A percentile compares a stretch with the other conserved stretches of the same genome.
Evolutionary conservation across 2,113 vertebrate species (phyloP).

Genomic region (Phaethornis superciliosus): DNA sequence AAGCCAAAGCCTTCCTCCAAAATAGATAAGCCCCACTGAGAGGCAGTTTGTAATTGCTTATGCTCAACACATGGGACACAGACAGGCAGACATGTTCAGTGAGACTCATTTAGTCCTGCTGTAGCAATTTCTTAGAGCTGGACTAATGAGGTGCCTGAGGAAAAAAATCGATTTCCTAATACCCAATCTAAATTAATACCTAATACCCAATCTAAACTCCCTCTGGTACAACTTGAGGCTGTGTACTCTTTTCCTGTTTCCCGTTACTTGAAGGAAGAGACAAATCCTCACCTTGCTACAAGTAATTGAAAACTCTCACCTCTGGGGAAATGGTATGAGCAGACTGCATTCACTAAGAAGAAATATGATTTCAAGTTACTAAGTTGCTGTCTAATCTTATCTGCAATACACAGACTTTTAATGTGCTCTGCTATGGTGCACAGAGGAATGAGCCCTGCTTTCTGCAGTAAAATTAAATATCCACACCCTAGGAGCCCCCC

Average conservation of each 20-base stretch:
- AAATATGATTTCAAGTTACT: background rate
- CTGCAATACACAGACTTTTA: background rate
- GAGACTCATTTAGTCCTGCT: background rate
- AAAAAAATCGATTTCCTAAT: background rate
- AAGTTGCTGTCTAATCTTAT: background rate
- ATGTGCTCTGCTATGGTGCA: background rate
- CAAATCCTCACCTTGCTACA: too few relatives aligned
- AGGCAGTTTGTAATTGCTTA: background rate
- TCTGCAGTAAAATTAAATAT: background rate
- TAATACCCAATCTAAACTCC: too few relatives aligned
- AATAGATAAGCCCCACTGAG: background rate
- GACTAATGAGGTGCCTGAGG: background rate
- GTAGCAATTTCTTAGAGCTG: background rate
- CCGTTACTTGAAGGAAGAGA: too few relatives aligned
- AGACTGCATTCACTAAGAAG: background rate
- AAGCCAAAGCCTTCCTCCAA: background rate
- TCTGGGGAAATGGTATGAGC: background rate
- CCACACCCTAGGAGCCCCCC: accelerated
- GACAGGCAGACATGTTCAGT: background rate
- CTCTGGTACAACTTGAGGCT: too few relatives aligned
- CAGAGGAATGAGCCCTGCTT: background rate
- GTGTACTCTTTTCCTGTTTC: too few relatives aligned
- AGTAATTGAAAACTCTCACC: background rate
- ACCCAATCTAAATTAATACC: too few relatives aligned
- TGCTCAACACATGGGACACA: background rate